These are phyloP conservation scores for Staurois parvus DNA, from an alignment of 2,797 vertebrate species.

Conservation along the genomic window DNA sequence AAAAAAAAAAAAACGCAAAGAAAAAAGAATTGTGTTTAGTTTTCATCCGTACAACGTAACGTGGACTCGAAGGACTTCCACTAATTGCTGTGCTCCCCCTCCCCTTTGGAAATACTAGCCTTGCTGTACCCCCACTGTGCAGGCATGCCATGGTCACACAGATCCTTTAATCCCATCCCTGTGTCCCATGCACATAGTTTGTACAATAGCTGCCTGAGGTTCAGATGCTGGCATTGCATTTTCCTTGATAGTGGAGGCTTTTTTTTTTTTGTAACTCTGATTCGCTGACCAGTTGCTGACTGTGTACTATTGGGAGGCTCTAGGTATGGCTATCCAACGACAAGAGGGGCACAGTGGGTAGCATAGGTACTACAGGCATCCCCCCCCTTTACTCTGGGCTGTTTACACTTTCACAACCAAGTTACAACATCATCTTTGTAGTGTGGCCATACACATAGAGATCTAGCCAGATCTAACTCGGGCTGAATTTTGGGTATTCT, in stretches of 20 bases:
- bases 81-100: constrained; percentile 13
- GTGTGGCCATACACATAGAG: too few species aligned
- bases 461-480: too few species aligned
- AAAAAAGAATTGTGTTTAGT: not conserved
- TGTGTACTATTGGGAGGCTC: constrained; percentile 66
- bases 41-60: not conserved
- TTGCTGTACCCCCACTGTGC: constrained; percentile 39
- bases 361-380: not conserved
- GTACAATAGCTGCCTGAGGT: constrained; percentile 64
- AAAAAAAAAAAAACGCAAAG: too few species aligned
- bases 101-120: constrained; percentile 34
- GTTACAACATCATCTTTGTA: too few species aligned
- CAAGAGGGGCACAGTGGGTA: not conserved
- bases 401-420: not conserved
- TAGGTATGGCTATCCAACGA: constrained; percentile 12
- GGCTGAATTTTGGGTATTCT: too few species aligned
- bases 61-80: not conserved
- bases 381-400: not conserved
- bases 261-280: constrained; percentile 78
- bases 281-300: constrained; percentile 91
- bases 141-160: constrained; percentile 70
- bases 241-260: constrained; percentile 70
- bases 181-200: constrained; percentile 66
- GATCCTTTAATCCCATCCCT: constrained; percentile 73
- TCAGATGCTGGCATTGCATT: constrained; percentile 75